These are phyloP conservation scores for Hirtodrosophila cameraria DNA, from an alignment of 2,888 invertebrate species.

Conservation along the genomic window DNA sequence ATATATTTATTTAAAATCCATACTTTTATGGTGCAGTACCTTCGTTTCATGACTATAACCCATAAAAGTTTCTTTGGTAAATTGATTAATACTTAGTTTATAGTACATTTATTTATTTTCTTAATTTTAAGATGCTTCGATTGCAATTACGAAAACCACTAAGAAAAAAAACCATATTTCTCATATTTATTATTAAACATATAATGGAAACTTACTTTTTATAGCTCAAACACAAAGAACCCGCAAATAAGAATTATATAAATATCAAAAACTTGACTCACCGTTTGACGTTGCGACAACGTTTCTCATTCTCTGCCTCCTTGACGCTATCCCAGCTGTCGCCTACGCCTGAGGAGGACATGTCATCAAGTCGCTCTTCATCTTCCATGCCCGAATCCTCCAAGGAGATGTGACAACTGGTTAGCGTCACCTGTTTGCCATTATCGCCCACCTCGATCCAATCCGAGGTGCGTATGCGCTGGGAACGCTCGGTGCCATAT, in stretches of 20 bases:
- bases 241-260: neutral
- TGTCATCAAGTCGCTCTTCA: conserved; percentile 84
- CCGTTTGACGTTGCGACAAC: conserved; percentile 80
- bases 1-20: too few relatives aligned
- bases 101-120: too few relatives aligned
- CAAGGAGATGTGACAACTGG: conserved; percentile 86
- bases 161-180: too few relatives aligned
- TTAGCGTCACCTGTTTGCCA: conserved; percentile 85
- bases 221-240: neutral
- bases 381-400: conserved; percentile 85
- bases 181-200: too few relatives aligned
- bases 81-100: too few relatives aligned
- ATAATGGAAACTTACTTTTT: too few relatives aligned
- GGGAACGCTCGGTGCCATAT: conserved; percentile 83
- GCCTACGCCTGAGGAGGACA: conserved; percentile 84
- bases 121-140: too few relatives aligned
- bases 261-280: conserved; percentile 52
- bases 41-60: too few relatives aligned
- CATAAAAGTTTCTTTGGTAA: too few relatives aligned
- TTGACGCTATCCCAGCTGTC: conserved; percentile 84
- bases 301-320: conserved; percentile 82
- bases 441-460: conserved; percentile 86
- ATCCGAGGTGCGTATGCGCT: conserved; percentile 85
- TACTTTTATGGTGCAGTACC: too few relatives aligned
- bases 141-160: too few relatives aligned